Conservation (phyloP, 2,113 vertebrate genomes). For the Rhombomys opimus region DNA sequence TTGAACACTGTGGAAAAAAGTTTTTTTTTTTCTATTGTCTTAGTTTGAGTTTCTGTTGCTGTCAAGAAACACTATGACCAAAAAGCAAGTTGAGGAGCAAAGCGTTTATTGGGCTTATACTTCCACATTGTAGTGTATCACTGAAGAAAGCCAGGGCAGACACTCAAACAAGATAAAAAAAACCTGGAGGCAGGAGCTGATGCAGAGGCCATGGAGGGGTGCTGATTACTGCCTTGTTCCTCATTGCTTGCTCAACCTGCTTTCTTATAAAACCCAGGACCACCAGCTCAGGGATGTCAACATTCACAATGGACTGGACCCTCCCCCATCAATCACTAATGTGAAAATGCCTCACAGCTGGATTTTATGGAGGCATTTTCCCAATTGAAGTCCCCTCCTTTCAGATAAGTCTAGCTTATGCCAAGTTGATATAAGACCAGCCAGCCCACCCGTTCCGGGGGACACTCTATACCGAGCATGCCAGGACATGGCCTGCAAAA, state of each 20-base stretch:
- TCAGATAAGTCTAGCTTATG: background rate
- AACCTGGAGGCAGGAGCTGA: too few relatives aligned
- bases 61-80: background rate
- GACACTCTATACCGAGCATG: accelerated
- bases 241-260: background rate
- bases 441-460: background rate
- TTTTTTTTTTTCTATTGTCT: background rate
- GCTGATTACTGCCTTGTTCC: background rate
- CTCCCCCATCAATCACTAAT: background rate
- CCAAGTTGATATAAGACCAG: background rate
- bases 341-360: background rate
- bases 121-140: background rate
- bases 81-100: background rate
- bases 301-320: background rate
- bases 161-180: background rate
- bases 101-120: background rate
- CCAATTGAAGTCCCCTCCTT: background rate
- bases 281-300: background rate
- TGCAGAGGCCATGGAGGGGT: background rate
- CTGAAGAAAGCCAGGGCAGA: background rate
- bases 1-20: background rate
- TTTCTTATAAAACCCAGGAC: background rate
- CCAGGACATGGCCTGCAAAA: background rate
- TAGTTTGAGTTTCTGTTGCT: background rate
- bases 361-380: background rate